Evolutionary conservation across 2,888 invertebrate species (phyloP), one percentile per base, ranked within the genome.

Genomic region (Syritta pipiens): DNA sequence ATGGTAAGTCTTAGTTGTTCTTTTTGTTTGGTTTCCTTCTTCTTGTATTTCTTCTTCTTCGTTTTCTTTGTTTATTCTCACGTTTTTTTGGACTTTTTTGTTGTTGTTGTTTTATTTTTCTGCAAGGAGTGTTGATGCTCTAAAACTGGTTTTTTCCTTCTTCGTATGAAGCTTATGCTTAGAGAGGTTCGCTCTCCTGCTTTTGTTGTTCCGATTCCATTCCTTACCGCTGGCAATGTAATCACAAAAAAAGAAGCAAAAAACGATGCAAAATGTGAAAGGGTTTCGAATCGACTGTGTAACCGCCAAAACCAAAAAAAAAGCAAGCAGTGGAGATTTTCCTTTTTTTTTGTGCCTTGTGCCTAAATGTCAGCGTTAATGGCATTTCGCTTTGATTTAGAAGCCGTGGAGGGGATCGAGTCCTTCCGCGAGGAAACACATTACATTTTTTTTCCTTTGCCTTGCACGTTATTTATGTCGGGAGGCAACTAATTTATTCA

Each of bases 141-240:
- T 10, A 3, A 63, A 63, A 63, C 62, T 63, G 62, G 44, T 57
- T 57, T 59, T 57, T 49, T 49, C 17, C 12, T 24, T 46, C 12
- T 24, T 46, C 12, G 19, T 51, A 42, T 65, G 53, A 32, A 22
- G 46, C 60, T 46, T 60, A n/a, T n/a, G n/a, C n/a, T n/a, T n/a
- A n/a, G n/a, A n/a, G n/a, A n/a, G n/a, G n/a, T n/a, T n/a, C n/a
- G n/a, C n/a, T n/a, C n/a, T n/a, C n/a, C 44, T 69, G 51, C 46
- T 69, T 62, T 60, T 53, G 30, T 74, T 69, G 76, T 76, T 76
- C 62, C 76, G 40, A 57, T 76, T 69, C 76, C 69, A 69, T 46
- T 57, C 59, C 46, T 28, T 22, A 10, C 4, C 32, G 30, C 2
- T 12, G 26, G 1, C 6, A 20, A 10, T n/a, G 10, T 9, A 37